Percentiles rank a stretch among this genome's conserved stretches.
Conservation (phyloP, 2,113 vertebrate species). For the Silurus asotus region DNA sequence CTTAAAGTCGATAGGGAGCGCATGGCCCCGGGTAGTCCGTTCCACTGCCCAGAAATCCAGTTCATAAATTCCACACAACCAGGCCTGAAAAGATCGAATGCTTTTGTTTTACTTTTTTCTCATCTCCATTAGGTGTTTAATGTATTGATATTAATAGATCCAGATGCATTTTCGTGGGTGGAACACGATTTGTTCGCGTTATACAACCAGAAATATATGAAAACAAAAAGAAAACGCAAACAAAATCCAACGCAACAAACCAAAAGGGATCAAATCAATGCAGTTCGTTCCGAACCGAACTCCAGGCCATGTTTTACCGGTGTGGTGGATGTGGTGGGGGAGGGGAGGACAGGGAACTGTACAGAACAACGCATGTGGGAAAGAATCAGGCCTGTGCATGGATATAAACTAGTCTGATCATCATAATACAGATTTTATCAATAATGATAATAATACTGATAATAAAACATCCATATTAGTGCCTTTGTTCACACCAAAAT, state of each 20-base stretch:
- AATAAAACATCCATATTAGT: neutral
- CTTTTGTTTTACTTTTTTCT: constrained; percentile 65
- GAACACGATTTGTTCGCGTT: neutral
- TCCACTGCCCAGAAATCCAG: constrained; percentile 64
- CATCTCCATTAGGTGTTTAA: neutral
- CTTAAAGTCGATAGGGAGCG: constrained; percentile 62
- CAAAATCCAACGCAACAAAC: neutral
- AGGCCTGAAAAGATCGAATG: constrained; percentile 45
- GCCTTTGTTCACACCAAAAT: neutral
- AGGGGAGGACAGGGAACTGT: constrained; percentile 39
- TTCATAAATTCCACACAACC: constrained; percentile 55
- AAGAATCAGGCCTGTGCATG: constrained; percentile 26
- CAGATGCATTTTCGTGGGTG: neutral
- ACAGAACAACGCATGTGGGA: constrained; percentile 28
- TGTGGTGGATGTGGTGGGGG: constrained; percentile 41
- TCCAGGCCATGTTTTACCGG: constrained; percentile 54
- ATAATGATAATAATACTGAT: neutral
- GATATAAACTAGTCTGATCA: neutral
- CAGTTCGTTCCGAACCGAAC: constrained; percentile 36
- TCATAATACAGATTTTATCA: neutral
- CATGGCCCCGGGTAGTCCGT: constrained; percentile 66
- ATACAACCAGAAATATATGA: neutral
- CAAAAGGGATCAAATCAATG: neutral
- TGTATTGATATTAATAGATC: neutral
- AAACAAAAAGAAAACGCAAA: neutral